Evolutionary conservation across 2,113 vertebrate genomes (phyloP).

Genomic region (Riparia riparia): DNA sequence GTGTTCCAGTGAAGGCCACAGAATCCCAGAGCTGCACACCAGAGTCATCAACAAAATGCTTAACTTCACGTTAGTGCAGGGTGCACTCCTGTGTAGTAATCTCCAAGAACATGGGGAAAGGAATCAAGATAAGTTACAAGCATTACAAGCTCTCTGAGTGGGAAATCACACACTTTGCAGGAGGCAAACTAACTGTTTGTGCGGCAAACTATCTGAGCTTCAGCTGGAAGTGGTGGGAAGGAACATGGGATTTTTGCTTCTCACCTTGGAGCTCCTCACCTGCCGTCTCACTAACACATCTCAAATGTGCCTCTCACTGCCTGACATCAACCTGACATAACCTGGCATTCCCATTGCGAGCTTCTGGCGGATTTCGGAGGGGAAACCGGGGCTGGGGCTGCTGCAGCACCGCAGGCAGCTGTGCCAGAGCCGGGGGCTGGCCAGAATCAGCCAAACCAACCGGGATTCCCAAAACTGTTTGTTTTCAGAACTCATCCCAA

Average conservation of each 20-base stretch:
- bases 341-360: fast-evolving
- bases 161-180: fast-evolving
- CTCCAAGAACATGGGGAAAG: neutral
- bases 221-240: fast-evolving
- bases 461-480: neutral
- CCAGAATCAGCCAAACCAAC: neutral
- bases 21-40: neutral
- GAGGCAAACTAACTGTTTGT: neutral
- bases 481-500: neutral
- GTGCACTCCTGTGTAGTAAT: fast-evolving
- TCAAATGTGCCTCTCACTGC: neutral
- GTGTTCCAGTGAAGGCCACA: neutral
- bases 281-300: too few relatives aligned
- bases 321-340: fast-evolving
- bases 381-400: neutral
- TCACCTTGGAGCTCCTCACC: neutral
- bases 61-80: fast-evolving
- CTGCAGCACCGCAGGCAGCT: neutral
- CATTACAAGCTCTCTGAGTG: neutral
- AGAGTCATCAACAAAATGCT: neutral
- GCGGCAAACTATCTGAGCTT: neutral
- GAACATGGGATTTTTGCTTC: fast-evolving
- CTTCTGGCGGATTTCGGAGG: neutral
- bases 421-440: fast-evolving
- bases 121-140: neutral